Evolutionary conservation across 2,113 vertebrate genomes (phyloP), one percentile per base, ranked within the genome.

Genomic region (Sclerurus mexicanus): DNA sequence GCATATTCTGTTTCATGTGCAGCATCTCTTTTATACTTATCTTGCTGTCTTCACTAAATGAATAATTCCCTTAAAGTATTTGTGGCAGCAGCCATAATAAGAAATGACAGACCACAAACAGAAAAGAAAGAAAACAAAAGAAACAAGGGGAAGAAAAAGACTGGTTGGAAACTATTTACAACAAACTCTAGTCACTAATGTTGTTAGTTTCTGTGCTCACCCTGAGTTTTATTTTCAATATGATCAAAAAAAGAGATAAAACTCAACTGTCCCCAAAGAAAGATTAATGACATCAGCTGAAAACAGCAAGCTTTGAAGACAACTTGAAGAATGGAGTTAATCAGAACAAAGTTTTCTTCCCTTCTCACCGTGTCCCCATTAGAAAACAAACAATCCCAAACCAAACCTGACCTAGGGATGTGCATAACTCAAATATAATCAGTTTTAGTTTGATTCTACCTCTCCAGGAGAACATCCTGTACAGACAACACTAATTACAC

Each of bases 11-110:
- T 18, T 93, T 96, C 44, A 89, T 64, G 75, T 83, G 64, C 30
- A 62, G 46, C 35, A 49, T 74, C 80, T 89, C 52, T 24, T 68
- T 56, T 53, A 39, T 28, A 71, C 47, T 69, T 74, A 82, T 58
- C 69, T 89, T 22, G 15, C 92, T 73, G 66, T 87, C 93, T 94
- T 81, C 76, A 59, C 46, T 87, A 79, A 92, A 93, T 93, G 31
- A 96, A 86, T 89, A 95, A 95, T 91, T 93, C 94, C 66, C 76
- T 95, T 84, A 47, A 74, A 96, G 44, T 31, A 81, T 81, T 44
- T 84, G 80, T 90, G 76, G 47, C 77, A 93, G 73, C 56, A 89
- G 63, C 20, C 76, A 40, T 60, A 90, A 59, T 23, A 78, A 69
- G 46, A 90, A 96, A n/a, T 73, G 66, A 92, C 87, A 97, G 87